Conservation (phyloP, 1,140 invertebrate genomes). For the Caenorhabditis latens region DNA sequence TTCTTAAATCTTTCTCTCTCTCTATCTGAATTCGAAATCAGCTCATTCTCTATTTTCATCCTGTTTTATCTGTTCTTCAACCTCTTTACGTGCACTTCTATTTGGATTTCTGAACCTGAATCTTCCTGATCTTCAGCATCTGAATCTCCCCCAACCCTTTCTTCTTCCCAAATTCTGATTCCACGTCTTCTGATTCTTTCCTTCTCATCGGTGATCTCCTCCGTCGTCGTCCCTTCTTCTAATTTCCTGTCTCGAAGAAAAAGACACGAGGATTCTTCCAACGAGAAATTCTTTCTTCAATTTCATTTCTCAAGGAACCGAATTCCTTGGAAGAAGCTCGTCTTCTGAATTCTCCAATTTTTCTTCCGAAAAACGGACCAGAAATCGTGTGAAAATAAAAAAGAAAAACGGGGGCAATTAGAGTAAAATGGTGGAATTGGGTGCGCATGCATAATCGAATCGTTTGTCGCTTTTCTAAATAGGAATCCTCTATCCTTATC, state of each 20-base stretch:
- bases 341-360: not conserved
- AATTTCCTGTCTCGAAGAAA: not conserved
- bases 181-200: not conserved
- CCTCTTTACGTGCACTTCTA: no score
- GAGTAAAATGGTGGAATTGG: slow-evolving; percentile 22
- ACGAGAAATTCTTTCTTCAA: not conserved
- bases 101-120: not conserved
- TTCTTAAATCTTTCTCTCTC: not conserved
- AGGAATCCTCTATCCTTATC: not conserved
- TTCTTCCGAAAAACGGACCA: slow-evolving; percentile 9
- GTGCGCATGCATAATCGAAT: slow-evolving; percentile 48
- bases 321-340: not conserved
- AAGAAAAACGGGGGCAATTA: not conserved
- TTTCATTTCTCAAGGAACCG: not conserved
- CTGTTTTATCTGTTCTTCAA: not conserved
- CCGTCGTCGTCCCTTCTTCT: not conserved
- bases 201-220: not conserved
- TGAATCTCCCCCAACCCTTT: not conserved
- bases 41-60: not conserved
- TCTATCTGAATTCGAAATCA: slow-evolving; percentile 1
- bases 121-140: not conserved
- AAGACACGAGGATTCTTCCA: not conserved
- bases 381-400: not conserved
- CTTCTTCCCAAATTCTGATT: not conserved
- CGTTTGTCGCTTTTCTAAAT: slow-evolving; percentile 1